phyloP scores from a whole-genome alignment of 1,140 invertebrate genomes.

The Frieseomelitta varia region DNA sequence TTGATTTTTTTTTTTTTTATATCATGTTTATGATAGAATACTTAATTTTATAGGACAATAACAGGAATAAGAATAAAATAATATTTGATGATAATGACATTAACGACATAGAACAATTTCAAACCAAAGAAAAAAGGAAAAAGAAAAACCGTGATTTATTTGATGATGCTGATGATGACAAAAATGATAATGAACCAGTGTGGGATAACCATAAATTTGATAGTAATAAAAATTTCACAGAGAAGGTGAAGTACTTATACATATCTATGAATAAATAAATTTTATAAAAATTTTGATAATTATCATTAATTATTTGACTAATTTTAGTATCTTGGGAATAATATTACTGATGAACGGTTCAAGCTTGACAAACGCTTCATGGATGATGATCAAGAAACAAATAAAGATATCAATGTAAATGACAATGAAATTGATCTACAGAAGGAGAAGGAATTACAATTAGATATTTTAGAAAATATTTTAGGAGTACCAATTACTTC shows the following conservation, averaged over 20 bases:
- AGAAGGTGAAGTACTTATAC: constrained; percentile 32
- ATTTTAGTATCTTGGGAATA: constrained; percentile 26
- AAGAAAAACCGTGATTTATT: constrained; percentile 75
- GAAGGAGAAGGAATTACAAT: constrained; percentile 83
- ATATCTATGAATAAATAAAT: background rate
- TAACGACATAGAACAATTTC: constrained; percentile 36
- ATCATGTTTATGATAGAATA: background rate
- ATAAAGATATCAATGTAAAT: constrained; percentile 55
- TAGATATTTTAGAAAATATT: constrained; percentile 84
- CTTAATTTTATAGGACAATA: constrained; percentile 80
- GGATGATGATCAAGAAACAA: constrained; percentile 73
- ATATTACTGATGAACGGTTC: constrained; percentile 83
- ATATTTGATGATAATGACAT: constrained; percentile 82
- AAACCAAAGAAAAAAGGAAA: constrained; percentile 64
- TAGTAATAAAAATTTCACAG: constrained; percentile 34
- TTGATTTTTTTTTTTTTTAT: background rate
- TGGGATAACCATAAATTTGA: constrained; percentile 76
- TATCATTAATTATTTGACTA: background rate
- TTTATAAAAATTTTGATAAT: background rate
- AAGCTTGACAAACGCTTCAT: constrained; percentile 84
- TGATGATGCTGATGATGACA: constrained; percentile 79
- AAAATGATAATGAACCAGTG: constrained; percentile 82
- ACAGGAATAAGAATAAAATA: constrained; percentile 82
- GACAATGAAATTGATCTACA: constrained; percentile 72
- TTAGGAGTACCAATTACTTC: constrained; percentile 77